Evolutionary conservation across 2,888 invertebrate species (phyloP), one percentile per base, ranked within the genome.

Genomic region (Acleris holmiana): DNA sequence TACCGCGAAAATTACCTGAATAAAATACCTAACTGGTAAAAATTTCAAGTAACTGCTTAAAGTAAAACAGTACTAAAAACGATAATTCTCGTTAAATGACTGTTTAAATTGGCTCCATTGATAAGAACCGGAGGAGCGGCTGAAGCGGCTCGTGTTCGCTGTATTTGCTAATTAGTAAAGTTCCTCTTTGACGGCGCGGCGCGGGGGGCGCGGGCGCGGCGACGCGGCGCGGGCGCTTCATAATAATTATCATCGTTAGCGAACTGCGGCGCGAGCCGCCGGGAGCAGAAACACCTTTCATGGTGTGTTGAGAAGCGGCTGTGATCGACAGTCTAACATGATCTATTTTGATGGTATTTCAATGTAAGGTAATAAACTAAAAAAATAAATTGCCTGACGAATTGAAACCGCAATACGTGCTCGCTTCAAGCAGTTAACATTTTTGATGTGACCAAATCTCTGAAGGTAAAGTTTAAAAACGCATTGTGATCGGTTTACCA

Each of bases 91-190:
- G 35, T 13, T 13, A 35, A 13, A 35, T 44, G 15, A 44, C 44
- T n/a, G 6, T 17, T 44, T 44, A 44, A 44, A 44, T n/a, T 44
- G 44, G n/a, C 44, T 44, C 44, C 17, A 44, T 44, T n/a, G 44
- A 5, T 40, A 21, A 49, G 23, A 41, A 7, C 49, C 41, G 8
- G 73, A 64, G 73, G 75, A 81, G 81, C 79, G 29, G 29, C 29
- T 29, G 2, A 8, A 2, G 29, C 29, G 29, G 83, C 80, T 83
- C 82, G 83, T 83, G 83, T 85, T 82, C 79, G 82, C 80, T 83
- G 86, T 88, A 88, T 89, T 88, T 85, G 84, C 85, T 88, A 88
- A 89, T 89, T 89, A 88, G 83, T 77, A 82, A 88, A 88, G 86
- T 88, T 88, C 76, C 75, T 71, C 84, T 84, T 85, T 86, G 85